Evolutionary conservation across 37 sponge, comb jelly and placozoan genomes (phyloP).

Genomic region (Theonella swinhoei): DNA sequence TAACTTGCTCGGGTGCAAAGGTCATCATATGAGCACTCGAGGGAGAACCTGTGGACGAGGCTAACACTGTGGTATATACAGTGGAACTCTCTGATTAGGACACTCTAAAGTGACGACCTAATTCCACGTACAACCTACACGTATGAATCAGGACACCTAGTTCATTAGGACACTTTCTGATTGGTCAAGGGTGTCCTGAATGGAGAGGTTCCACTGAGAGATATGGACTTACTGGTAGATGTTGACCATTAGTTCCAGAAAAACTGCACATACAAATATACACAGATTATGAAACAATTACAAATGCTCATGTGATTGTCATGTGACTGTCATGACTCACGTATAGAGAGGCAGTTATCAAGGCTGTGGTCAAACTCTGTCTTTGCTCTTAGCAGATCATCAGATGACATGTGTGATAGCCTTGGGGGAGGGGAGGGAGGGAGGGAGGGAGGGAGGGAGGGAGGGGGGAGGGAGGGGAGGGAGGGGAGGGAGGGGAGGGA

Average conservation of each 20-base stretch:
- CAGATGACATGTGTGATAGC: conserved; percentile 17
- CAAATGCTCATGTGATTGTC: background rate
- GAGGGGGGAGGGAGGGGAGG: conserved; percentile 8
- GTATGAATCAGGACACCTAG: too few relatives aligned
- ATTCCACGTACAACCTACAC: too few relatives aligned
- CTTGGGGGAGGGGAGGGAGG: background rate
- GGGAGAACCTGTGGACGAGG: too few relatives aligned
- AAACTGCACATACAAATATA: too few relatives aligned
- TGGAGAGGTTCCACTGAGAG: too few relatives aligned
- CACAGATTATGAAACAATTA: background rate
- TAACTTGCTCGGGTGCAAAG: too few relatives aligned
- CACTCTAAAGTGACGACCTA: too few relatives aligned
- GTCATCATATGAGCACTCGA: too few relatives aligned
- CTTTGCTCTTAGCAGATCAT: conserved; percentile 26
- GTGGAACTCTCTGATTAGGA: too few relatives aligned
- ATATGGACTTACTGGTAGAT: conserved; percentile 49
- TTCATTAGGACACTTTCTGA: too few relatives aligned
- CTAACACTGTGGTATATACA: too few relatives aligned
- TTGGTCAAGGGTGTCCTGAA: too few relatives aligned
- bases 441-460: background rate
- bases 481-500: background rate
- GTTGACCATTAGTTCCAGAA: conserved; percentile 71
- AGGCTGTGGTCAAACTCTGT: conserved; percentile 35
- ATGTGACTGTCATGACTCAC: conserved; percentile 29
- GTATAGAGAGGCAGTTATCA: conserved; percentile 24